phyloP scores from a whole-genome alignment of 2,888 invertebrate genomes.

The Neria commutata region DNA sequence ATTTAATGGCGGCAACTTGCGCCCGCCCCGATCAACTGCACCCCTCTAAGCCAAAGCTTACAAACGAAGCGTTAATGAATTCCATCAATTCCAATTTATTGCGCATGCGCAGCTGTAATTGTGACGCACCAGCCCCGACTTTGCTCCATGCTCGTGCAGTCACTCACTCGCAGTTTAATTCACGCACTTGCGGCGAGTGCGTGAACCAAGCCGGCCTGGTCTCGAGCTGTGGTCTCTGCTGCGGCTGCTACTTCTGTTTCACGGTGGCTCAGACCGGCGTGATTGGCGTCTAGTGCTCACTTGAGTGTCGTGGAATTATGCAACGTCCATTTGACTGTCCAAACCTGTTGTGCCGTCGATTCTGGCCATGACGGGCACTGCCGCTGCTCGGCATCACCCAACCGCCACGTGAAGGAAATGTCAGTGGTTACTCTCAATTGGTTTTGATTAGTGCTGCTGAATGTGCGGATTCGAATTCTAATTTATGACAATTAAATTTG shows the following conservation, averaged over 20 bases:
- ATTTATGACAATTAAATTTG: background rate
- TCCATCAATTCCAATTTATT: background rate
- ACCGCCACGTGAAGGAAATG: background rate
- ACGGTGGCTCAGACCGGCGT: slow-evolving; percentile 22
- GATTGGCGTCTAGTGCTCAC: slow-evolving; percentile 30
- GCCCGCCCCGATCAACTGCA: no score
- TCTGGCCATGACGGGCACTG: no score
- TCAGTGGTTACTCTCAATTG: background rate
- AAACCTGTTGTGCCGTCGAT: no score
- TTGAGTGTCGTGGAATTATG: slow-evolving; percentile 24
- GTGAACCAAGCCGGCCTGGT: background rate
- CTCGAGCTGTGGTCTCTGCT: background rate
- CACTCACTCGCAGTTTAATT: background rate
- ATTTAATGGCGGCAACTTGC: no score
- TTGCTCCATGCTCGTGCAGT: background rate
- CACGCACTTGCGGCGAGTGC: background rate
- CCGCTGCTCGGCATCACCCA: background rate
- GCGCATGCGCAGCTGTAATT: background rate
- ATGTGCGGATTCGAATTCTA: background rate
- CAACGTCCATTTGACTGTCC: background rate
- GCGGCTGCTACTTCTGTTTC: background rate
- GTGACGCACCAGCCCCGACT: background rate
- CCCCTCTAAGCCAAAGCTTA: no score
- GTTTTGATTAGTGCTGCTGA: background rate
- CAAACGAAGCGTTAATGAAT: slow-evolving; percentile 1